Percentiles rank a stretch among this genome's conserved stretches.
Conservation (phyloP, 1,140 invertebrate species). For the Drosophila kanapiae region DNA sequence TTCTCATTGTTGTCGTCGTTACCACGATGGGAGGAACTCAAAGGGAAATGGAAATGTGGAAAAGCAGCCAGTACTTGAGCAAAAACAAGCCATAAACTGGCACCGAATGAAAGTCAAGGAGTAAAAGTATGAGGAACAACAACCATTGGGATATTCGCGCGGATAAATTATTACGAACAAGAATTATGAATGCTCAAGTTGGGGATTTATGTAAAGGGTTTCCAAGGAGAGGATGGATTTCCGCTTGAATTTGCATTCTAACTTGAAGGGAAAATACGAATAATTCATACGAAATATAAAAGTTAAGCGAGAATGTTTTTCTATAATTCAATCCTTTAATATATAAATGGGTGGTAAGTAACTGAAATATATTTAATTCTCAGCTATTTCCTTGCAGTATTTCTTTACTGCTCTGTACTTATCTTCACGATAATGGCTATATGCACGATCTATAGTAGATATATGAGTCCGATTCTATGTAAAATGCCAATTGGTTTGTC, state of each 20-base stretch:
- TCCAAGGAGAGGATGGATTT: neutral
- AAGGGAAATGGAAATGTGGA: neutral
- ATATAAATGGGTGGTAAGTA: too few species aligned
- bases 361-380: neutral
- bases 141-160: constrained; percentile 16
- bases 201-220: constrained; percentile 16
- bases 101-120: constrained; percentile 25
- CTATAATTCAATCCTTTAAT: neutral
- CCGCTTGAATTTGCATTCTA: neutral
- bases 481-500: constrained; percentile 71
- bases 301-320: neutral
- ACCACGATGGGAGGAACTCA: neutral
- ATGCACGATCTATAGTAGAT: constrained; percentile 6
- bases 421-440: constrained; percentile 2
- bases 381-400: neutral
- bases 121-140: constrained; percentile 34
- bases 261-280: too few species aligned
- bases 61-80: constrained; percentile 7
- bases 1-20: constrained; percentile 4
- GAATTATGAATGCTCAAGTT: constrained; percentile 25
- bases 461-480: constrained; percentile 42
- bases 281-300: neutral
- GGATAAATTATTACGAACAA: constrained; percentile 27
- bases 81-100: constrained; percentile 55
- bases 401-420: neutral